Percentiles rank a stretch among this genome's conserved stretches.
These are phyloP conservation scores for Apantesis nais DNA, from an alignment of 2,888 invertebrate species.

Conservation along the genomic window DNA sequence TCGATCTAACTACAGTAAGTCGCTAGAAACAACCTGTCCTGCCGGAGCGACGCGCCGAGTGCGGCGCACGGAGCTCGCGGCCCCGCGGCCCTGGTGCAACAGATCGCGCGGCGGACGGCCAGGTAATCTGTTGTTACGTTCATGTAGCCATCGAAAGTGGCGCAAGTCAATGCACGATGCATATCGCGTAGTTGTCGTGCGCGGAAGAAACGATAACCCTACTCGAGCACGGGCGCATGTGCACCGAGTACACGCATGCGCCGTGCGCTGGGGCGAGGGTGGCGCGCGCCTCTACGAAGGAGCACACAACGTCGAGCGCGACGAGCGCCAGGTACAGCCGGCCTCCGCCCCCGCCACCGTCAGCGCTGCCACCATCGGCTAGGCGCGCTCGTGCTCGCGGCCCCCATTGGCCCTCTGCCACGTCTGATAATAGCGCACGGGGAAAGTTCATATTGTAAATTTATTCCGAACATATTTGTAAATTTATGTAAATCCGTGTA, in stretches of 20 bases:
- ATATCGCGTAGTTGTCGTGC: not conserved
- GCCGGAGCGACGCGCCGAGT: slow-evolving; percentile 1
- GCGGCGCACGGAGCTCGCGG: not conserved
- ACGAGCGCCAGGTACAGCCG: not conserved
- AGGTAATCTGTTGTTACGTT: slow-evolving; percentile 2
- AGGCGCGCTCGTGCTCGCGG: not conserved
- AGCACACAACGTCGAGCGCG: not conserved
- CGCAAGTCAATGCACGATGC: slow-evolving; percentile 8
- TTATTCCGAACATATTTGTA: not conserved
- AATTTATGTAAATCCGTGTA: not conserved
- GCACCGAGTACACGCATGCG: not conserved
- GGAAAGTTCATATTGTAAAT: not conserved
- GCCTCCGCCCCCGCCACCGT: not conserved
- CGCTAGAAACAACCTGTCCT: slow-evolving; percentile 7
- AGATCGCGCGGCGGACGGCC: slow-evolving; percentile 8
- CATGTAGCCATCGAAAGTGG: slow-evolving; percentile 8
- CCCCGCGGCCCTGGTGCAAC: slow-evolving; percentile 15
- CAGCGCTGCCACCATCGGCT: not conserved
- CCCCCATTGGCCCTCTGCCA: not conserved
- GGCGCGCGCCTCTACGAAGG: not conserved
- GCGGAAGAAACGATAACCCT: not conserved
- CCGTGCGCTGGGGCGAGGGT: not conserved
- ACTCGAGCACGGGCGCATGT: not conserved
- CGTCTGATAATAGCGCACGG: not conserved
- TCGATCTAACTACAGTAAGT: slow-evolving; percentile 31